Percentiles rank a stretch among this genome's conserved stretches.
Conservation (phyloP, 2,888 invertebrate species). For the Epinotia bilunana region DNA sequence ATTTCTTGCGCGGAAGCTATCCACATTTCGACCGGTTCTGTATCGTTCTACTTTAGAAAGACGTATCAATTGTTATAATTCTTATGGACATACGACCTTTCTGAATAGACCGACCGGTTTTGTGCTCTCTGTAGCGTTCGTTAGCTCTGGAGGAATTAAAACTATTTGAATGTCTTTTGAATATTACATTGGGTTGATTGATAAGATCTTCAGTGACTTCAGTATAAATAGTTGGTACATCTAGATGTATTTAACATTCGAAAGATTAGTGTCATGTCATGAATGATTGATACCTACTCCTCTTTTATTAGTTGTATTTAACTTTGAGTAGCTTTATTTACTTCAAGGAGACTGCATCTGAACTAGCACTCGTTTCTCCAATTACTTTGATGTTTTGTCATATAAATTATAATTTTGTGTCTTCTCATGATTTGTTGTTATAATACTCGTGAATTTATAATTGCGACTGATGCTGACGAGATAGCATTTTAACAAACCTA, state of each 20-base stretch:
- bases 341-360: background rate
- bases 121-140: slow-evolving; percentile 36
- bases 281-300: background rate
- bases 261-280: background rate
- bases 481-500: background rate
- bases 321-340: background rate
- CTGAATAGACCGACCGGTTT: slow-evolving; percentile 56
- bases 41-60: slow-evolving; percentile 47
- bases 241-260: background rate
- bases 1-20: slow-evolving; percentile 78
- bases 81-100: slow-evolving; percentile 8
- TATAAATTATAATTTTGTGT: background rate
- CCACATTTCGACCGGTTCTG: slow-evolving; percentile 65
- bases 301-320: background rate
- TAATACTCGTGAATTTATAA: background rate
- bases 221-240: background rate
- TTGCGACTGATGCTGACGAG: no score
- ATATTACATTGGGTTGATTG: slow-evolving; percentile 30
- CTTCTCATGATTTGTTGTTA: background rate
- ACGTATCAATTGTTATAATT: background rate
- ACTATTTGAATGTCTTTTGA: slow-evolving; percentile 43
- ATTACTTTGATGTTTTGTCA: background rate
- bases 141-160: slow-evolving; percentile 42
- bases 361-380: background rate
- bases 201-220: slow-evolving; percentile 16